Conservation (phyloP, 2,888 invertebrate species). For the Dryomyza anilis region DNA sequence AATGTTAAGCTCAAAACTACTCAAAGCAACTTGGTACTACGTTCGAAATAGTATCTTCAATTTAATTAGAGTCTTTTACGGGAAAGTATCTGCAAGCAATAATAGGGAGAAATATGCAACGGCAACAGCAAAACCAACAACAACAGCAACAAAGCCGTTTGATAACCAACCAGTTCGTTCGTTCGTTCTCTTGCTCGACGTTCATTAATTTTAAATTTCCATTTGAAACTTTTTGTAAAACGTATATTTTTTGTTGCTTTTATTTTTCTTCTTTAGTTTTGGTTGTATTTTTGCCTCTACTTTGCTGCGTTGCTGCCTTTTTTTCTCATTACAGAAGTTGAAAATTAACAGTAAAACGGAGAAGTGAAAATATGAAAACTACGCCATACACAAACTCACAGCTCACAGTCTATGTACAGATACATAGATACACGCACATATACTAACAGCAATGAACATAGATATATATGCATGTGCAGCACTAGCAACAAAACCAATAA, state of each 20-base stretch:
- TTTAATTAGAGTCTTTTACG: constrained; percentile 14
- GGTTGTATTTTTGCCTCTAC: constrained; percentile 31
- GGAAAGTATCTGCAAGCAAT: too few relatives aligned
- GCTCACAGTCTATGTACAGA: constrained; percentile 31
- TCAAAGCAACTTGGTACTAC: neutral
- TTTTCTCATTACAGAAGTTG: constrained; percentile 38
- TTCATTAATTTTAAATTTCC: constrained; percentile 59
- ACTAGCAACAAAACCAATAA: constrained; percentile 5
- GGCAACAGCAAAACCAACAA: constrained; percentile 26
- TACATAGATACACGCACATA: constrained; percentile 2
- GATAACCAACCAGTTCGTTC: constrained; percentile 1
- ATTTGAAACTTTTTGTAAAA: constrained; percentile 58
- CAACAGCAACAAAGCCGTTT: constrained; percentile 14
- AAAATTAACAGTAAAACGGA: constrained; percentile 31
- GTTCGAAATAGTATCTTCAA: constrained; percentile 4
- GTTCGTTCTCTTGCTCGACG: constrained; percentile 26
- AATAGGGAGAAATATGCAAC: too few relatives aligned
- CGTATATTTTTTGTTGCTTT: too few relatives aligned
- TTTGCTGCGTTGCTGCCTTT: constrained; percentile 35
- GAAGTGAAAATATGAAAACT: constrained; percentile 30
- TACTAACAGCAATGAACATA: constrained; percentile 10
- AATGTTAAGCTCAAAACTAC: neutral
- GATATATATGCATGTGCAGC: constrained; percentile 11
- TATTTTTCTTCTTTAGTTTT: constrained; percentile 3
- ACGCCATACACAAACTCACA: constrained; percentile 13